Evolutionary conservation across 1,140 invertebrate genomes (phyloP).

Genomic region (Panagrolaimus sp.): DNA sequence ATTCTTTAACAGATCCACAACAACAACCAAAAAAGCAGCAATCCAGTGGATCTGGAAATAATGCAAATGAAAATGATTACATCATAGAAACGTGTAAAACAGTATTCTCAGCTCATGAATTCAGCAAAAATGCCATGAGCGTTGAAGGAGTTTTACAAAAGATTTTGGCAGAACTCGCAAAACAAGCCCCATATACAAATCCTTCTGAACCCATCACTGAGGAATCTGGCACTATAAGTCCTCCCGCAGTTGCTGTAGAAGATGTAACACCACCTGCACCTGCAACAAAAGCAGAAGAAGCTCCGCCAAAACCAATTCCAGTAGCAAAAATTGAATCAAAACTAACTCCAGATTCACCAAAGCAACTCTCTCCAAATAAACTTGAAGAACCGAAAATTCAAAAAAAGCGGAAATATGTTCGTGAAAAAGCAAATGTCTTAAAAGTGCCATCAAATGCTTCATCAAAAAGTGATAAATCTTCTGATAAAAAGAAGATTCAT

Average conservation of each 20-base stretch:
- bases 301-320: not conserved
- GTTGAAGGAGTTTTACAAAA: slow-evolving; percentile 55
- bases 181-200: slow-evolving; percentile 31
- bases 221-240: slow-evolving; percentile 42
- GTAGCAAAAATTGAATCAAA: not conserved
- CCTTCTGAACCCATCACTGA: slow-evolving; percentile 43
- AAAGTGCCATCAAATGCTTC: slow-evolving; percentile 11
- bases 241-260: slow-evolving; percentile 24
- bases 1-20: slow-evolving; percentile 29
- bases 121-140: slow-evolving; percentile 48
- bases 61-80: slow-evolving; percentile 53
- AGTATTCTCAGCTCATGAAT: slow-evolving; percentile 39
- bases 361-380: not conserved
- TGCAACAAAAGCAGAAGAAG: not conserved
- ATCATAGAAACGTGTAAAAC: slow-evolving; percentile 52
- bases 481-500: not conserved
- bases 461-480: not conserved
- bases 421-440: slow-evolving; percentile 1
- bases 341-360: too few species aligned
- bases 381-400: not conserved
- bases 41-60: not conserved
- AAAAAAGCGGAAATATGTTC: not conserved
- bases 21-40: not conserved
- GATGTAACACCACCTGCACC: not conserved
- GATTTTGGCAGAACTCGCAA: slow-evolving; percentile 43